These are phyloP conservation scores for Branchinecta sandiegonensis DNA, from an alignment of 2,888 invertebrate genomes.

Conservation along the genomic window DNA sequence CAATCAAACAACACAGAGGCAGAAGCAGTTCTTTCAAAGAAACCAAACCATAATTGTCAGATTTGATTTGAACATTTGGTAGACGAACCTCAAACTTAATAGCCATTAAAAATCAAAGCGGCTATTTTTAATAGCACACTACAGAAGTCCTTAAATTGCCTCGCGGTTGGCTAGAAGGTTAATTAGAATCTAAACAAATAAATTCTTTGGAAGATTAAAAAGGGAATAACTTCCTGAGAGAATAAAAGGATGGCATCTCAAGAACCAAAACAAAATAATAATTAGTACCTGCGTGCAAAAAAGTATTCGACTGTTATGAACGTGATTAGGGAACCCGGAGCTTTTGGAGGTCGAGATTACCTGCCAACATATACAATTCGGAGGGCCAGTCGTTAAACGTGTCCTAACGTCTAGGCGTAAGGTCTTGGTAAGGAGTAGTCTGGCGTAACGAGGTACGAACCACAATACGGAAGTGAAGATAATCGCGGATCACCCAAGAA, in stretches of 20 bases:
- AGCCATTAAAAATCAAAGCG: conserved; percentile 13
- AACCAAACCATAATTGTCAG: conserved; percentile 13
- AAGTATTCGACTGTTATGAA: no score
- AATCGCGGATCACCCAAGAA: no score
- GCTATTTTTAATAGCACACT: conserved; percentile 10
- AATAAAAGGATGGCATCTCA: neutral
- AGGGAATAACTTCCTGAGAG: conserved; percentile 11
- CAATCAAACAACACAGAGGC: neutral
- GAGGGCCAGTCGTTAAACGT: no score
- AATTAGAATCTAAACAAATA: conserved; percentile 15
- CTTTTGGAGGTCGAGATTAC: no score
- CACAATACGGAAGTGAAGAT: no score
- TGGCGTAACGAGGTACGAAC: no score
- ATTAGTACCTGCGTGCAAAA: no score
- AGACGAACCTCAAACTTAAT: conserved; percentile 15
- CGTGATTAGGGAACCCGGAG: no score
- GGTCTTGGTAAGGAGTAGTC: no score
- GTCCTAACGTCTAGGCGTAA: no score
- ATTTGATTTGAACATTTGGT: neutral
- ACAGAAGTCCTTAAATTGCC: conserved; percentile 12
- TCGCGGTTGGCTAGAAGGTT: conserved; percentile 4
- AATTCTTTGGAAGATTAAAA: conserved; percentile 11
- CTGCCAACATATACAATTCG: no score
- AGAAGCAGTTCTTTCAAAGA: neutral
- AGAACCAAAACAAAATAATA: no score